phyloP scores from a whole-genome alignment of 2,797 vertebrate species.

The Cygnus olor region DNA sequence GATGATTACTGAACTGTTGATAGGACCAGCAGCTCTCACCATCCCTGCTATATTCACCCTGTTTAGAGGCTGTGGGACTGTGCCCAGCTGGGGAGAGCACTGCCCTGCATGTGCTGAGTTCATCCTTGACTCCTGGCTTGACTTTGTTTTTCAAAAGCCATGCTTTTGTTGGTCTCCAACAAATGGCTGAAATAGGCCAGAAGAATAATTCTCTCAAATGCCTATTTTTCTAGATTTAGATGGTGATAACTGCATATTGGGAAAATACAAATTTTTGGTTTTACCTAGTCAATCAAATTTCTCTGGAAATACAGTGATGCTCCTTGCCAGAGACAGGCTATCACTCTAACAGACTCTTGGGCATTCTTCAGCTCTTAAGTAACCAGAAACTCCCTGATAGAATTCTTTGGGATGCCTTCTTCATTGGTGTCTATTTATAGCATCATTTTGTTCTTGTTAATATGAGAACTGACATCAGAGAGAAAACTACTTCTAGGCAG shows the following conservation, averaged over 20 bases:
- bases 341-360: not conserved
- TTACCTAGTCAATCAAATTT: not conserved
- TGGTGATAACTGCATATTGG: not conserved
- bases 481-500: not conserved
- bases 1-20: not conserved
- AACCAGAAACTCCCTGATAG: not conserved
- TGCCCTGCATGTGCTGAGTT: not conserved
- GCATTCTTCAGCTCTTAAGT: not conserved
- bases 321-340: not conserved
- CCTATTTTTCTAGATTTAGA: not conserved
- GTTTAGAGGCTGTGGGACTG: accelerated
- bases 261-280: not conserved
- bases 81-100: not conserved
- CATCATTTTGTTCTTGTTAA: not conserved
- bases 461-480: not conserved
- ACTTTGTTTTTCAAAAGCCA: not conserved
- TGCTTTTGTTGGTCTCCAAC: not conserved
- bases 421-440: not conserved
- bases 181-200: not conserved
- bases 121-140: not conserved
- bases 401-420: not conserved
- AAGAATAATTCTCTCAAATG: not conserved
- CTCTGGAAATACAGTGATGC: accelerated
- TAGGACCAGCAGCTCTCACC: not conserved
- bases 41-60: not conserved